Evolutionary conservation across 2,113 vertebrate species (phyloP).

Genomic region (Saguinus imperator): DNA sequence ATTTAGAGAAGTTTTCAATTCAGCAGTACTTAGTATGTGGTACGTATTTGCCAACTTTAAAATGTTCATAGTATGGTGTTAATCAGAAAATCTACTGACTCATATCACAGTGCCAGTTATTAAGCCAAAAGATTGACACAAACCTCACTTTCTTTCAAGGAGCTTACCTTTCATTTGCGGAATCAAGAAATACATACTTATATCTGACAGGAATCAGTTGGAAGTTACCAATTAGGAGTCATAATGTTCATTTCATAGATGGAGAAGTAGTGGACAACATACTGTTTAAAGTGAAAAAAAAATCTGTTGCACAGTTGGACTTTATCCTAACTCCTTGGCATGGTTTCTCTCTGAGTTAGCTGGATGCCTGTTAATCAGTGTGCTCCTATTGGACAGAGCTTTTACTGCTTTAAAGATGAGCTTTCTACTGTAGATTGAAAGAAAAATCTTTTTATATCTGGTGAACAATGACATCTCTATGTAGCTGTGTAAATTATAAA

Average conservation of each 20-base stretch:
- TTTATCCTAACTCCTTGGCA: background rate
- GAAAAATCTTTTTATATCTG: background rate
- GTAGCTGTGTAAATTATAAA: background rate
- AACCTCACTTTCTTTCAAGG: background rate
- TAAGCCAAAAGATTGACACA: background rate
- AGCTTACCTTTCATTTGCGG: background rate
- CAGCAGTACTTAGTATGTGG: background rate
- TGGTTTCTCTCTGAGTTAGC: background rate
- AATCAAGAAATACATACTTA: background rate
- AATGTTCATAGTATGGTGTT: background rate
- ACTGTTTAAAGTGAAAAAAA: background rate
- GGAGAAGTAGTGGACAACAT: background rate
- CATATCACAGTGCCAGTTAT: background rate
- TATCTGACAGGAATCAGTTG: background rate
- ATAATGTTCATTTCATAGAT: background rate
- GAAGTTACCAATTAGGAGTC: background rate
- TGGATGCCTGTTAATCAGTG: background rate
- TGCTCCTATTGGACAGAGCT: background rate
- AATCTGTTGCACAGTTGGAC: background rate
- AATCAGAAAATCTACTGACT: background rate
- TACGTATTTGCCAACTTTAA: slow-evolving; percentile 28
- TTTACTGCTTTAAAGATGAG: background rate
- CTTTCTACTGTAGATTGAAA: background rate
- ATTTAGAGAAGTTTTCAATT: slow-evolving; percentile 7
- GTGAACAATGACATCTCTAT: background rate